Base-by-base conservation (phyloP, 1,140 invertebrate genomes). In the Aphelenchoides besseyi region DNA sequence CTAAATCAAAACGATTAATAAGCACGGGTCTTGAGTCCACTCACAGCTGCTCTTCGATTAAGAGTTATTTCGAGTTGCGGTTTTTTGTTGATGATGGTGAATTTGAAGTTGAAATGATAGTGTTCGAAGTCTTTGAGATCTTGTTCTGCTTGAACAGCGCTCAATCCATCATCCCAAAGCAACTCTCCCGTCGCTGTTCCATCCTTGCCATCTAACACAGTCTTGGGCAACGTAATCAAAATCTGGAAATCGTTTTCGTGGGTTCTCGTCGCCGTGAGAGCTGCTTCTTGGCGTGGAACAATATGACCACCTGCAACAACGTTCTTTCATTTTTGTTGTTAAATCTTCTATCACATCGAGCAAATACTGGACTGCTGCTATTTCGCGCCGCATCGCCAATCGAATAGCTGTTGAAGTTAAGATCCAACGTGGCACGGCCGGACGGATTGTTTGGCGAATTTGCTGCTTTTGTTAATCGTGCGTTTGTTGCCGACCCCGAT, bases 291-390 rank as follows among this genome's bases (percentile, higher is more conserved):
- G 18, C 57, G 69, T n/a, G 69, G 69, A 2, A 66, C 18, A 16
- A 70, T 70, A 18, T 29, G n/a, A 18, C 57, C 57, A 28, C 26
- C 35, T 5, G 75, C 37, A 29, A 77, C 57, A 64, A 80, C 73
- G 12, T 66, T 35, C 8, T 53, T 18, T 12, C 67, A 32, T 41
- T 69, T 41, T 26, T 41, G 41, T 23, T 74, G 77, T 37, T 79
- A 79, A 41, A 70, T 70, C 55, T 69, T 64, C 32, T 74, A 74
- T 30, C 67, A 80, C 2, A 79, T 32, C 1, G 78, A 78, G 59
- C 76, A 80, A 33, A n/a, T 32, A 2, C 36, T 29, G 9, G n/a
- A 29, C 5, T 29, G 35, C 28, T 41, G 67, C 5, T 61, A 41
- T 36, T 69, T 61, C 18, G 33, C 69, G 3, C 5, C 5, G 5